Evolutionary conservation across 2,797 vertebrate genomes (phyloP).

Genomic region (Poliocrania exsul): DNA sequence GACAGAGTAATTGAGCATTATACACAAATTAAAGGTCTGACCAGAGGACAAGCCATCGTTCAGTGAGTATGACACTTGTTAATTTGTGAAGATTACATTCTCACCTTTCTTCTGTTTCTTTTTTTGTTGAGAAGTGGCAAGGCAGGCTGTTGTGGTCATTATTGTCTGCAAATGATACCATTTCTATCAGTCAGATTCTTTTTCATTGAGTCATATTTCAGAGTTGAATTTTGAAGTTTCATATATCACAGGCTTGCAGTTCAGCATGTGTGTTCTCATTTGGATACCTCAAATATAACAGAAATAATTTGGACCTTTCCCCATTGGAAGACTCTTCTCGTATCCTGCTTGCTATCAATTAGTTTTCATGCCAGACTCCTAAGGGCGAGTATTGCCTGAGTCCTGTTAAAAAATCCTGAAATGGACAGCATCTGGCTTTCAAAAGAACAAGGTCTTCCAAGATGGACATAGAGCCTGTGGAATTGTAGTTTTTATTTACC

Average conservation of each 20-base stretch:
- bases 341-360: not conserved
- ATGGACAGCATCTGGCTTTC: not conserved
- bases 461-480: not conserved
- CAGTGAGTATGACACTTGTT: slow-evolving; percentile 85
- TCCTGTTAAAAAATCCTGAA: not conserved
- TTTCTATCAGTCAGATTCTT: not conserved
- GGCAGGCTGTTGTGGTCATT: not conserved
- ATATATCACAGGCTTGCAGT: not conserved
- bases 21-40: slow-evolving; percentile 89
- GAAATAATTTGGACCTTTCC: not conserved
- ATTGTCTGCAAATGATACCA: not conserved
- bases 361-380: not conserved
- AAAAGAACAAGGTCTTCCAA: not conserved
- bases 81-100: not conserved
- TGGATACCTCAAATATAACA: not conserved
- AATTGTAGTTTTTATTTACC: not conserved
- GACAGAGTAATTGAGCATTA: slow-evolving; percentile 94
- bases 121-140: not conserved
- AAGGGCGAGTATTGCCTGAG: fast-evolving
- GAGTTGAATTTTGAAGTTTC: not conserved
- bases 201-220: not conserved
- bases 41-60: slow-evolving; percentile 93
- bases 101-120: not conserved
- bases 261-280: not conserved
- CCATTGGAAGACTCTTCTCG: not conserved